Evolutionary conservation across 2,797 vertebrate species (phyloP).

Genomic region (Argentina silus): DNA sequence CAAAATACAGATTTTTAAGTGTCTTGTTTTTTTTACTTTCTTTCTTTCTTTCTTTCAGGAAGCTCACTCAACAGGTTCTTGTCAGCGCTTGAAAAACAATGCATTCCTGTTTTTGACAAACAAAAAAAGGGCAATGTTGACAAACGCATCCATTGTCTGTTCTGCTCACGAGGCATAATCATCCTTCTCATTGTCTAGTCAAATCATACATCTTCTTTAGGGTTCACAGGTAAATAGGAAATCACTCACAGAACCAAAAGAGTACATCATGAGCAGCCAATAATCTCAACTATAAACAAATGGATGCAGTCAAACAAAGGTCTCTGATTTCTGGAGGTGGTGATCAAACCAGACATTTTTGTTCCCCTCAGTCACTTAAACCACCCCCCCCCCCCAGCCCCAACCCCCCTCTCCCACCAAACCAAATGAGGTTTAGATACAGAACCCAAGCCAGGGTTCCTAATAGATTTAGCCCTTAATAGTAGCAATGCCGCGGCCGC

Average conservation of each 20-base stretch:
- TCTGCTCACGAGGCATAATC: constrained; percentile 45
- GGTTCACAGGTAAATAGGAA: constrained; percentile 44
- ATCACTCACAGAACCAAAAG: constrained; percentile 28
- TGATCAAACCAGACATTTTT: constrained; percentile 80
- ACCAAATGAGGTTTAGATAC: constrained; percentile 83
- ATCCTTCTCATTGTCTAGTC: constrained; percentile 39
- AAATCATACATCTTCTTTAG: constrained; percentile 47
- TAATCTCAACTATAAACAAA: constrained; percentile 51
- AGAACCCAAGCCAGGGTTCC: constrained; percentile 76
- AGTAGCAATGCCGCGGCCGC: constrained; percentile 91
- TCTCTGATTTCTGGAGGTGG: constrained; percentile 79
- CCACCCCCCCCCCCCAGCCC: constrained; percentile 43
- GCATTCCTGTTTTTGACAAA: constrained; percentile 39
- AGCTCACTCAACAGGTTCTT: constrained; percentile 25
- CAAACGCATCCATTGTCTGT: constrained; percentile 41
- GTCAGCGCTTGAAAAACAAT: constrained; percentile 44
- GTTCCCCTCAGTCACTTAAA: constrained; percentile 63
- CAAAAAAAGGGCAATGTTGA: neutral
- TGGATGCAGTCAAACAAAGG: constrained; percentile 83
- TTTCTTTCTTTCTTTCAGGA: constrained; percentile 46
- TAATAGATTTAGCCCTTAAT: constrained; percentile 92
- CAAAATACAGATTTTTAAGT: constrained; percentile 50
- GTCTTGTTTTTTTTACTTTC: constrained; percentile 59
- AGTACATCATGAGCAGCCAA: constrained; percentile 33
- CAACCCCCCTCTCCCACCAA: constrained; percentile 65